A percentile compares a stretch with the other conserved stretches of the same genome.
These are phyloP conservation scores for Aleiodes alternator DNA, from an alignment of 2,888 invertebrate genomes.

Conservation along the genomic window DNA sequence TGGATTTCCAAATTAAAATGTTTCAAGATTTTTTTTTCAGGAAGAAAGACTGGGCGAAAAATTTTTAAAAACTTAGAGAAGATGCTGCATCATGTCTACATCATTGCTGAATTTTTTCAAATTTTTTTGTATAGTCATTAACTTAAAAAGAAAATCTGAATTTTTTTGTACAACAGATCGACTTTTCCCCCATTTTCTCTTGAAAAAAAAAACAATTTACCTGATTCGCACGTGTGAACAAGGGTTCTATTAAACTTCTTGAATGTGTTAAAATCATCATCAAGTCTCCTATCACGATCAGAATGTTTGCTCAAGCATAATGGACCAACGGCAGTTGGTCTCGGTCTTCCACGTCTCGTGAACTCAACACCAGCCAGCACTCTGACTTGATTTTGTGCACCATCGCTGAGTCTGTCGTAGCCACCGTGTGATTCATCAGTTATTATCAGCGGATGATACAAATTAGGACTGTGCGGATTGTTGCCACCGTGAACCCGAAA, in stretches of 20 bases:
- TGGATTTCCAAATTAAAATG: too few species aligned
- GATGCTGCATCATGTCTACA: too few species aligned
- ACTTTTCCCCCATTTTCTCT: not conserved
- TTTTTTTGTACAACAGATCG: too few species aligned
- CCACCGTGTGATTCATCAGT: conserved; percentile 91
- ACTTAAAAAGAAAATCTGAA: too few species aligned
- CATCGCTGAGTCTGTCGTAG: conserved; percentile 84
- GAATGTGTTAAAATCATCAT: conserved; percentile 87
- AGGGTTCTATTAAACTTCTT: conserved; percentile 90
- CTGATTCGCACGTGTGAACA: conserved; percentile 81
- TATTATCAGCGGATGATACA: conserved; percentile 93
- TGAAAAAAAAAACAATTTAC: conserved; percentile 59
- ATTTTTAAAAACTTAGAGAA: too few species aligned
- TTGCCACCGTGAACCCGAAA: conserved; percentile 90
- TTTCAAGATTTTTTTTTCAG: too few species aligned
- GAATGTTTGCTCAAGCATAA: conserved; percentile 84
- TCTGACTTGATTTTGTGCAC: conserved; percentile 83
- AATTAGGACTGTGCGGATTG: conserved; percentile 89
- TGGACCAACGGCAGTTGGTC: conserved; percentile 88
- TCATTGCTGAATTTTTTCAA: too few species aligned
- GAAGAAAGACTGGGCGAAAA: too few species aligned
- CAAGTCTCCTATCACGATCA: conserved; percentile 85
- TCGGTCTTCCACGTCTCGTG: conserved; percentile 88
- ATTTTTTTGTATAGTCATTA: not conserved
- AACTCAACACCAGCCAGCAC: conserved; percentile 88